Evolutionary conservation across 2,888 invertebrate genomes (phyloP).

Genomic region (Sipha maydis): DNA sequence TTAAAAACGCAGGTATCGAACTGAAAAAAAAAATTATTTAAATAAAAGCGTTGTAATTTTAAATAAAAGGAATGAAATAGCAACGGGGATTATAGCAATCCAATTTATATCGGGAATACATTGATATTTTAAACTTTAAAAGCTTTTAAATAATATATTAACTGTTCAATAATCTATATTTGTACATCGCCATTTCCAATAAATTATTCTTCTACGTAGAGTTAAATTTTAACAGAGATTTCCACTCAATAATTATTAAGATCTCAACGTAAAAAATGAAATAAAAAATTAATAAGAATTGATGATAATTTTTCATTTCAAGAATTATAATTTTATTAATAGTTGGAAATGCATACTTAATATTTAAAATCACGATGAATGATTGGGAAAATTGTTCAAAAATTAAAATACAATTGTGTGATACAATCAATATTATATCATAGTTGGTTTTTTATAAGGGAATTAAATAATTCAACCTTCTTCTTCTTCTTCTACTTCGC

Average conservation of each 20-base stretch:
- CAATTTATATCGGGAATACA: neutral
- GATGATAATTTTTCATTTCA: neutral
- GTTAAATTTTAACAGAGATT: neutral
- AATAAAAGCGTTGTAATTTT: neutral
- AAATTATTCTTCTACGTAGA: neutral
- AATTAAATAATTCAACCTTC: too few species aligned
- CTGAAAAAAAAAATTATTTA: neutral
- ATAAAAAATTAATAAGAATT: neutral
- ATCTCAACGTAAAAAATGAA: neutral
- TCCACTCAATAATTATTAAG: neutral
- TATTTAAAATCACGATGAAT: too few species aligned
- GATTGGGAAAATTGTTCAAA: too few species aligned
- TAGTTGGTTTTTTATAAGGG: too few species aligned
- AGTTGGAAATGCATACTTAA: too few species aligned
- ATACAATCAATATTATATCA: too few species aligned
- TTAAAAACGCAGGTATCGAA: neutral
- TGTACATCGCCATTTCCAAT: neutral
- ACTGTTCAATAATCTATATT: neutral
- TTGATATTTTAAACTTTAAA: neutral
- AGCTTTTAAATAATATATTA: neutral
- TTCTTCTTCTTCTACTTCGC: too few species aligned
- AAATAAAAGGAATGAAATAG: neutral
- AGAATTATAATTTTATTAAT: neutral
- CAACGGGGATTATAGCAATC: neutral
- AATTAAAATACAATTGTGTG: too few species aligned